Evolutionary conservation across 2,797 vertebrate genomes (phyloP).

Genomic region (Eulemur mongoz): DNA sequence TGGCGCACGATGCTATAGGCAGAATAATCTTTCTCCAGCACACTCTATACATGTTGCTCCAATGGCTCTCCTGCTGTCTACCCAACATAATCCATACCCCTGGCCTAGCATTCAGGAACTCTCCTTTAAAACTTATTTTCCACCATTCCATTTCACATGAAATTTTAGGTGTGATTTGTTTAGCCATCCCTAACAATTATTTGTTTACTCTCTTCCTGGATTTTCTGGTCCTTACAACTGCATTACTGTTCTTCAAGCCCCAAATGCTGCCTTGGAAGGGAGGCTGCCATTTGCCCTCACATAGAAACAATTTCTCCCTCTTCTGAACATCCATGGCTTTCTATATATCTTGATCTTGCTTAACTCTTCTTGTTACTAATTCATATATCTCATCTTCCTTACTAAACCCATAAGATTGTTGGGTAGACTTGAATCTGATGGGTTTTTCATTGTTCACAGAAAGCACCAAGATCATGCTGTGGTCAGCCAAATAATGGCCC

Average conservation of each 20-base stretch:
- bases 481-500: background rate
- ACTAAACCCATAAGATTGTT: background rate
- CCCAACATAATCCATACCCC: background rate
- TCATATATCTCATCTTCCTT: background rate
- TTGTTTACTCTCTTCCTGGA: background rate
- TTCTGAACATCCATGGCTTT: background rate
- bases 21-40: background rate
- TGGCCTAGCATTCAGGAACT: background rate
- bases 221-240: background rate
- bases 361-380: background rate
- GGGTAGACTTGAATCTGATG: background rate
- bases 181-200: background rate
- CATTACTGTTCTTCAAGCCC: background rate
- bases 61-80: background rate
- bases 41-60: rapidly evolving
- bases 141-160: background rate
- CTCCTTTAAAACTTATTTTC: background rate
- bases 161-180: background rate
- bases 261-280: background rate
- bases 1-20: background rate
- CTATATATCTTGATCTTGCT: background rate
- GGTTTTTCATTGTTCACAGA: background rate
- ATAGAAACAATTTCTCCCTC: background rate
- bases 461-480: background rate
- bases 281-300: background rate